Conservation (phyloP, 2,113 vertebrate species). For the Sciurus niger region DNA sequence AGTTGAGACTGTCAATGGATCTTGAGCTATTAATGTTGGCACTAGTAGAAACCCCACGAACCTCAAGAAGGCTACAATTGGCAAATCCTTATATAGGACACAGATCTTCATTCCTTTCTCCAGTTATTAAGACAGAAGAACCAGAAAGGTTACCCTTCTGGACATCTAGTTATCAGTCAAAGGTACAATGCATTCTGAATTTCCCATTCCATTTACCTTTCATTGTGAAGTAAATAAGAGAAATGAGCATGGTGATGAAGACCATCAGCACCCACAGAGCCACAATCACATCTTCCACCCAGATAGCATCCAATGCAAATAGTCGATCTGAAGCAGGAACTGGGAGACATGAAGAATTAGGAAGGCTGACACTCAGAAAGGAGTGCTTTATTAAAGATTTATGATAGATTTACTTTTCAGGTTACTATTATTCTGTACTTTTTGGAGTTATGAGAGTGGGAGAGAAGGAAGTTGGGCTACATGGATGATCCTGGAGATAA, state of each 20-base stretch:
- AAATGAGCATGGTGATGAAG: constrained; percentile 1
- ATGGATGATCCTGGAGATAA: not conserved
- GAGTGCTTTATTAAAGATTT: not conserved
- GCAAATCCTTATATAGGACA: not conserved
- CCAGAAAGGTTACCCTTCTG: not conserved
- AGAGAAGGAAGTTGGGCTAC: not conserved
- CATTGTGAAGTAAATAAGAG: constrained; percentile 6
- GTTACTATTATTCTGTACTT: not conserved
- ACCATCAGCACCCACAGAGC: not conserved
- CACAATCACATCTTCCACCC: constrained; percentile 18
- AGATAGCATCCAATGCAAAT: not conserved
- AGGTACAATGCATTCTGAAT: not conserved
- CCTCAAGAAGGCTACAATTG: not conserved
- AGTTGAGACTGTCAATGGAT: not conserved
- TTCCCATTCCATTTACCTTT: constrained; percentile 34
- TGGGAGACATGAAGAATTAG: not conserved
- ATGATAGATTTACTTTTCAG: not conserved
- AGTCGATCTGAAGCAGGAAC: not conserved
- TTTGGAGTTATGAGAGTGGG: not conserved
- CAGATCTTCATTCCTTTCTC: not conserved
- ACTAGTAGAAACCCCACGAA: not conserved
- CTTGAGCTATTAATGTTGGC: not conserved
- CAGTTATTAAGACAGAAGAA: not conserved
- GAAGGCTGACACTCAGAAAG: not conserved
- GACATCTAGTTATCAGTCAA: not conserved